Base-by-base conservation (phyloP, 2,113 vertebrate species). In the Atrichornis clamosus region DNA sequence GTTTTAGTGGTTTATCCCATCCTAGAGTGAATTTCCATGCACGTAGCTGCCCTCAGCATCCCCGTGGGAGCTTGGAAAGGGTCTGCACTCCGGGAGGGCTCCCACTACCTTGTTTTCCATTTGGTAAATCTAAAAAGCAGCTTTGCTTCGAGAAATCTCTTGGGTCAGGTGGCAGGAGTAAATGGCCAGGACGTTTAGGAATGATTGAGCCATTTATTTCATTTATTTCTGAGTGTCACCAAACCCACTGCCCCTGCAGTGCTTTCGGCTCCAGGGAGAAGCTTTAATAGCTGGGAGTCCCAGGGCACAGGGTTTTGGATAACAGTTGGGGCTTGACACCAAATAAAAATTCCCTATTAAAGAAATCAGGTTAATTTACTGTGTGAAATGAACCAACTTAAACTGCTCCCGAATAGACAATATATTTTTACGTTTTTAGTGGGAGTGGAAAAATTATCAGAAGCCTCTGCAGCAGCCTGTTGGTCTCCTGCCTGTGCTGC, bases 181-280 rank as follows among this genome's bases (percentile, higher is more conserved):
- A 96, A 89, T 90, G 90, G 75, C 72, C 8, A 33, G 47, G 94
- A 84, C 1, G 33, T 93, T 97, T 67, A 90, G 94, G 39, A 95
- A 79, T 84, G 94, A 91, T 52, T 76, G 96, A 97, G 82, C 68
- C 77, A 44, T 96, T 90, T 95, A 90, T 97, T 97, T 95, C 77
- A 44, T 96, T 90, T 95, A 90, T 97, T 97, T 95, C 78, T 22
- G 69, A 91, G 87, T 77, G 87, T 79, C 93, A 73, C 64, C 84
- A 24, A 91, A 74, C 52, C 63, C 8, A 3, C 86, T 90, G 84
- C 84, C 90, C 93, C 63, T 14, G 94, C 91, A 32, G 87, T 0
- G 0, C 12, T 24, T 74, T 64, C 18, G 41, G 42, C 63, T 50
- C 64, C 80, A 77, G 49, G 72, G 79, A 63, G 55, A 49, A 63